Conservation (phyloP, 2,797 vertebrate genomes). For the Sebastes hubbsi region DNA sequence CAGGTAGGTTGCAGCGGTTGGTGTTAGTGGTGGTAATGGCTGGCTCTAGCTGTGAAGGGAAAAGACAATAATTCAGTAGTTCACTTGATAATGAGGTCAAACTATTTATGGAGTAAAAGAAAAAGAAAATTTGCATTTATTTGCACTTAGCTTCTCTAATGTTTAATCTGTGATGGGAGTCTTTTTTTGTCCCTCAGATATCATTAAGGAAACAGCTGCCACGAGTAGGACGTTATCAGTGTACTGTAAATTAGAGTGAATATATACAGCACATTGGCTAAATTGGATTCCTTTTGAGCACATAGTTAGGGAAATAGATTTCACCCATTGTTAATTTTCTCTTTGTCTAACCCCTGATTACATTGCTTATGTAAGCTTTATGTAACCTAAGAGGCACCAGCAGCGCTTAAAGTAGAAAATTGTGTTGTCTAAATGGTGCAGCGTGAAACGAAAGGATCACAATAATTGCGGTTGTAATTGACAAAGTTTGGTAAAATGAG, state of each 20-base stretch:
- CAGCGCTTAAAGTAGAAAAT: conserved; percentile 24
- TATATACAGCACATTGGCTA: conserved; percentile 28
- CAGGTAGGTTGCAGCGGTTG: neutral
- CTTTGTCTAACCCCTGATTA: conserved; percentile 53
- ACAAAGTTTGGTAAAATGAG: conserved; percentile 65
- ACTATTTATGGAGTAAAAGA: conserved; percentile 9
- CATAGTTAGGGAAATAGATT: conserved; percentile 50
- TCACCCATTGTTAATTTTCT: conserved; percentile 58
- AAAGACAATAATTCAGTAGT: conserved; percentile 1
- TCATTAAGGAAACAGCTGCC: conserved; percentile 27
- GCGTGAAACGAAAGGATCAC: conserved; percentile 36
- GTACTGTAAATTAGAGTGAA: conserved; percentile 24
- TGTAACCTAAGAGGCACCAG: conserved; percentile 44
- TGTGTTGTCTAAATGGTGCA: conserved; percentile 45
- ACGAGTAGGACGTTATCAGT: neutral
- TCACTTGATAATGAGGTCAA: conserved; percentile 24
- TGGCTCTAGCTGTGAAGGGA: neutral
- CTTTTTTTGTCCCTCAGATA: conserved; percentile 13
- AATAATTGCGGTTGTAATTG: conserved; percentile 64
- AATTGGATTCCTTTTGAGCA: conserved; percentile 46
- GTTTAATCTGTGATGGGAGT: conserved; percentile 13
- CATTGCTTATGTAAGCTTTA: conserved; percentile 46
- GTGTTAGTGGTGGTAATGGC: neutral
- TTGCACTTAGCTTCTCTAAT: conserved; percentile 7
- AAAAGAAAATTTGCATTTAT: neutral